Conservation (phyloP, 53 echinoderm and acorn worm species). For the Echinometra lucunter region DNA sequence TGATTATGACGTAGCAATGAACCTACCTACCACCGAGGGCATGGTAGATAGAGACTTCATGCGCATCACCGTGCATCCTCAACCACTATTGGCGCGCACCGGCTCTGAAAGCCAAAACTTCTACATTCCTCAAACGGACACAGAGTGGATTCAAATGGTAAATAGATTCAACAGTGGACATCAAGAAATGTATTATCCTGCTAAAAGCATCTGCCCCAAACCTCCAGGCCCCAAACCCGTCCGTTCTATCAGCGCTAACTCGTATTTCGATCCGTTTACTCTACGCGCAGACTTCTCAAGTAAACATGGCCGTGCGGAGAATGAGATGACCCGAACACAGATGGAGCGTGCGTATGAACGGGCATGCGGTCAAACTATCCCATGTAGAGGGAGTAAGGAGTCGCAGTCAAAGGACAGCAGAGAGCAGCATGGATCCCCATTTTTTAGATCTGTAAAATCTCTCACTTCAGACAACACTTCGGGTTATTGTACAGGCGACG, state of each 20-base stretch:
- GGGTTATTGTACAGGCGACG: neutral
- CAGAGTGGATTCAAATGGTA: conserved; percentile 66
- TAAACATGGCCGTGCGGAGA: neutral
- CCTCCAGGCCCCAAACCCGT: neutral
- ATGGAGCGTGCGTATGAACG: conserved; percentile 65
- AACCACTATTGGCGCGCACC: conserved; percentile 41
- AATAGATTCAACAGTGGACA: conserved; percentile 29
- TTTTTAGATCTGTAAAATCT: neutral
- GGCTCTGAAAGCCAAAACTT: neutral
- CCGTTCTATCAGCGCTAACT: conserved; percentile 64
- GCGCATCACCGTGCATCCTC: conserved; percentile 59
- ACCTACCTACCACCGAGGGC: neutral
- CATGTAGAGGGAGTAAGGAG: neutral
- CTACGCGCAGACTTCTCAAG: neutral
- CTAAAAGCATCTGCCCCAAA: neutral
- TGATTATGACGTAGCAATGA: neutral
- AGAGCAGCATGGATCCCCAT: neutral
- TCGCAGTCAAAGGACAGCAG: neutral
- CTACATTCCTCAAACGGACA: conserved; percentile 42
- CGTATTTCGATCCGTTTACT: conserved; percentile 52
- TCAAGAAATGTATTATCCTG: neutral
- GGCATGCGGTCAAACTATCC: neutral
- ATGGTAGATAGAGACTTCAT: conserved; percentile 35
- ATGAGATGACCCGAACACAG: conserved; percentile 14
- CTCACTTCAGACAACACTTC: conserved; percentile 4